Percentiles rank a stretch among this genome's conserved stretches.
These are phyloP conservation scores for Pogonocichla stellata DNA, from an alignment of 2,113 vertebrate genomes.

Conservation along the genomic window DNA sequence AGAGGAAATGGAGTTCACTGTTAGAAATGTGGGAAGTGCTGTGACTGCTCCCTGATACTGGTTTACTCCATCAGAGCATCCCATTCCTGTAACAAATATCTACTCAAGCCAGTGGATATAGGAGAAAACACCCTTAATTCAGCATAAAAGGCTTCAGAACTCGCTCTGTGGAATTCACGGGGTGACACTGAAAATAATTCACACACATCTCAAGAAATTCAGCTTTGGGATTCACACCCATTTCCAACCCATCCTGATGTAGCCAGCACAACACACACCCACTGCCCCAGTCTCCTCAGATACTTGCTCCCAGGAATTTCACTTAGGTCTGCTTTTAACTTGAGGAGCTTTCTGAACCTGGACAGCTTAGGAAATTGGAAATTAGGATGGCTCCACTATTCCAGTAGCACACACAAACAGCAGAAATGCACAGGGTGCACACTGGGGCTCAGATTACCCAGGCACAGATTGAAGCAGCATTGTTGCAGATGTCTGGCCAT, in stretches of 20 bases:
- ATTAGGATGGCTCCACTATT: background rate
- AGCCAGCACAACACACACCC: fast-evolving
- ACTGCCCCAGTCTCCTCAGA: background rate
- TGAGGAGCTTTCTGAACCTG: background rate
- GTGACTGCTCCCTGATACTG: background rate
- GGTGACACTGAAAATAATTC: background rate
- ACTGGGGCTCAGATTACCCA: background rate
- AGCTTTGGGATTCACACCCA: background rate
- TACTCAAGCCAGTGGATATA: background rate
- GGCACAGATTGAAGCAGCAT: background rate
- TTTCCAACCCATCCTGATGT: background rate
- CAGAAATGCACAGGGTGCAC: background rate
- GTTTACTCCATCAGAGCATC: background rate
- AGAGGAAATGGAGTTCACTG: background rate
- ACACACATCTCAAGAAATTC: background rate
- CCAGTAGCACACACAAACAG: background rate
- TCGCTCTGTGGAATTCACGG: fast-evolving
- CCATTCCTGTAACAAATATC: background rate
- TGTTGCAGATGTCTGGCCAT: background rate
- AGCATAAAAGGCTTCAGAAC: background rate
- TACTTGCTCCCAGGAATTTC: background rate
- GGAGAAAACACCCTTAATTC: background rate
- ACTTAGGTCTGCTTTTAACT: background rate
- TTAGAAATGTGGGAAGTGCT: background rate
- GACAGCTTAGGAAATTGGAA: background rate